Conservation (phyloP, 2,113 vertebrate species). For the Ceyx cyanopectus region DNA sequence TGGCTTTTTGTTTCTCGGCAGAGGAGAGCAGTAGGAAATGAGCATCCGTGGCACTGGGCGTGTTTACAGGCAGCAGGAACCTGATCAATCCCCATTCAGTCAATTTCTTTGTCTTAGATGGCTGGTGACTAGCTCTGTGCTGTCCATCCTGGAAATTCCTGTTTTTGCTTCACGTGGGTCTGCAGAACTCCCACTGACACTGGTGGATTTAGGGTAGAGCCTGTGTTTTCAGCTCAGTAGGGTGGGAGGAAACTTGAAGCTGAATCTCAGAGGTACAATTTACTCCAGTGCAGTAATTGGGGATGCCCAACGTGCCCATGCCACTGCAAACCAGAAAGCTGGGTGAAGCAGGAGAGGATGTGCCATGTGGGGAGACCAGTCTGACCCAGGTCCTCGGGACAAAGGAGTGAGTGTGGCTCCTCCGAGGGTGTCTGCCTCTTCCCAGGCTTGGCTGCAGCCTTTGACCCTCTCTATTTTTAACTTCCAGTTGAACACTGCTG, state of each 20-base stretch:
- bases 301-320: rapidly evolving
- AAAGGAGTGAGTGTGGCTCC: neutral
- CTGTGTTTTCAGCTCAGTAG: neutral
- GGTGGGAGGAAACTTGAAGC: neutral
- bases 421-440: neutral
- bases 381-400: neutral
- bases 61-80: neutral
- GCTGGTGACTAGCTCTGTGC: neutral
- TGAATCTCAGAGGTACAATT: neutral
- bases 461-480: neutral
- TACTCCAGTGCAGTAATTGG: neutral
- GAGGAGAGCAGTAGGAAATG: neutral
- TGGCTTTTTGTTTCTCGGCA: neutral
- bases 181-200: neutral
- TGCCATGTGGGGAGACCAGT: neutral
- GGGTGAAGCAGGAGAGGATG: neutral
- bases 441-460: neutral
- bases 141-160: neutral
- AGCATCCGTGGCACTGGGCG: neutral
- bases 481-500: neutral
- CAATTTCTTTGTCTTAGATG: neutral
- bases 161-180: neutral
- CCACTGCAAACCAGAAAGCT: neutral
- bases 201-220: neutral
- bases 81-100: neutral